These are phyloP conservation scores for Digitonthophagus gazella DNA, from an alignment of 2,888 invertebrate species.

Conservation along the genomic window DNA sequence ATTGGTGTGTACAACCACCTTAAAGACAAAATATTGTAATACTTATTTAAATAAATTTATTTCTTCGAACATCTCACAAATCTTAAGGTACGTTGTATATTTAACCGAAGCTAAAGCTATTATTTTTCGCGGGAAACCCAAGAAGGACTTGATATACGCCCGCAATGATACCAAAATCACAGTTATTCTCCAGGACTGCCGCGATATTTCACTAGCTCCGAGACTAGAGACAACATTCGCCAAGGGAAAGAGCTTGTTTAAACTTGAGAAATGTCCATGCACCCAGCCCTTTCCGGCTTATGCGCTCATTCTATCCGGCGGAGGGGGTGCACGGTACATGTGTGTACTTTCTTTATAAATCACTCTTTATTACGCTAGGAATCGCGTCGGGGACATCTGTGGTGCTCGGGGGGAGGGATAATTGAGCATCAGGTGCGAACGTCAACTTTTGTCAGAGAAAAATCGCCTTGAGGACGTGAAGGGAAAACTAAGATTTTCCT, in stretches of 20 bases:
- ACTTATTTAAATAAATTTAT: no score
- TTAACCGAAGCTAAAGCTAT: no score
- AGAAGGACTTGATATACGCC: not conserved
- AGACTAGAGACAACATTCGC: not conserved
- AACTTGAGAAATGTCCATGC: not conserved
- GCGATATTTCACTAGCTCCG: slow-evolving; percentile 1
- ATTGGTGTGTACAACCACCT: no score
- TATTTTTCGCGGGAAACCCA: not conserved
- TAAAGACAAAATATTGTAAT: no score
- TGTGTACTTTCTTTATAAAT: slow-evolving; percentile 22
- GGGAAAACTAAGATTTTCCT: slow-evolving; percentile 1
- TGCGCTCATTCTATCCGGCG: not conserved
- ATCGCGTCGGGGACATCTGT: slow-evolving; percentile 13
- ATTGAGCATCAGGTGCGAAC: slow-evolving; percentile 39
- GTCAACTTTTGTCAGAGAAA: slow-evolving; percentile 39
- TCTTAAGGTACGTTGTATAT: no score
- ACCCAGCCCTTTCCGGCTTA: not conserved
- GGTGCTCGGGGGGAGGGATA: slow-evolving; percentile 23
- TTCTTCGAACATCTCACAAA: no score
- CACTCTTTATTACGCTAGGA: slow-evolving; percentile 24
- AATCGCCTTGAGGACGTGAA: slow-evolving; percentile 32
- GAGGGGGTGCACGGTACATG: slow-evolving; percentile 13
- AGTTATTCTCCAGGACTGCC: slow-evolving; percentile 13
- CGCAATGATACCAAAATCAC: slow-evolving; percentile 8
- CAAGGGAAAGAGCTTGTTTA: not conserved